Evolutionary conservation across 2,113 vertebrate genomes (phyloP), one percentile per base, ranked within the genome.

Genomic region (Prochilodus magdalenae): DNA sequence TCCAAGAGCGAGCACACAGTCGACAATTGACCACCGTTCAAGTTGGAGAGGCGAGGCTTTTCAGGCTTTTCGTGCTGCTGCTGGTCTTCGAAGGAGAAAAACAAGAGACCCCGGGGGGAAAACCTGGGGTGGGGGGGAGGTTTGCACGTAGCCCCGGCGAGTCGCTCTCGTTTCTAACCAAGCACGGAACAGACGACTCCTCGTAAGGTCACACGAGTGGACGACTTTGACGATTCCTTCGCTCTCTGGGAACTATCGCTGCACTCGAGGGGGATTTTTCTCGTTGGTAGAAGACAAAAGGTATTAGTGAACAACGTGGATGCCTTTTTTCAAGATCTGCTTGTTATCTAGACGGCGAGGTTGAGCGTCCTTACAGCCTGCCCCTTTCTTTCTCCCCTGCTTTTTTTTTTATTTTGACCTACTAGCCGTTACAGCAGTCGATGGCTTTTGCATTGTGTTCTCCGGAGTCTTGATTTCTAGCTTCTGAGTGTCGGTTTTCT

Each of bases 221-320:
- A 79, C 89, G 90, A 91, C 89, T 87, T 86, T 79, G 82, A 80
- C 70, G 77, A 51, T 67, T 80, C 18, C 83, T 77, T 89, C 86
- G 57, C 62, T 88, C 62, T 88, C 89, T 88, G 84, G 73, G 86
- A 66, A 84, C 77, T 83, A 73, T 72, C 80, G 91, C 65, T 36
- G 16, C 66, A 22, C 44, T 66, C 78, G 63, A n/a, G 73, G 78
- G 16, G 75, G 65, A 72, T 76, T 72, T 84, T 57, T 57, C 1
- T 22, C 66, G 69, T 60, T 75, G 75, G 75, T 0, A 57, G 15
- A n/a, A 57, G 81, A 83, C 78, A 79, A 75, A 85, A 84, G 86
- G 84, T 86, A 87, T 82, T 75, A 49, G 59, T 53, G 47, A 66
- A 74, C 60, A 75, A 51, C 55, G 53, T 24, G 65, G 40, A 44